Base-by-base conservation (phyloP, 2,888 invertebrate species). In the Epinotia demarniana region DNA sequence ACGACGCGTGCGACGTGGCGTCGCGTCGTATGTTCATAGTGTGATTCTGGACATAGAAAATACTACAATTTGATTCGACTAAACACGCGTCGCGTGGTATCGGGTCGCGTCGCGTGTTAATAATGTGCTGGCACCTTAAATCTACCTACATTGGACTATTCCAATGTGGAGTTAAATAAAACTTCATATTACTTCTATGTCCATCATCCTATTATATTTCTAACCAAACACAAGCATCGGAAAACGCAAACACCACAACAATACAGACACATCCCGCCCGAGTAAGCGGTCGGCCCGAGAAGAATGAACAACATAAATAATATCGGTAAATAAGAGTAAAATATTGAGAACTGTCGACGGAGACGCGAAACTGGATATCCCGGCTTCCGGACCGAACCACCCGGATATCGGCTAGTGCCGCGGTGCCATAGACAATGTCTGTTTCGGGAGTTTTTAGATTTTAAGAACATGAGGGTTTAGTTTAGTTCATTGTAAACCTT, bases 341-440 rank as follows among this genome's bases (percentile, higher is more conserved):
- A 93, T 94, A 94, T 94, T 91, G 94, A 89, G 92, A 93, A 94
- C 85, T 92, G 94, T 93, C 94, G 90, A 92, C 91, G 91, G 88
- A 90, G 89, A 90, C 89, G 90, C 89, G 92, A 89, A 91, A 91
- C 90, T 91, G 92, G 91, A 93, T 93, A 91, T 39, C 92, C 92
- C 85, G 87, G 91, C 90, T 92, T 94, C 94, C 94, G 93, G 92
- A 90, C 87, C 90, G 88, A 92, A 92, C 92, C 92, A 92, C 90
- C 86, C 93, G 93, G 93, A 93, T 93, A 90, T 89, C 90, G 89
- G 88, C 84, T 85, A 75, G 75, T 85, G 84, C 82, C 84, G 80
- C 84, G 80, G 79, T 84, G 62, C 69, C 81, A 79, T 81, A 88
- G 83, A 88, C 87, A 89, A 88, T 87, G 80, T 83, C 78, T 43